Evolutionary conservation across 1,140 invertebrate species (phyloP).

Genomic region (Tenebrio molitor): DNA sequence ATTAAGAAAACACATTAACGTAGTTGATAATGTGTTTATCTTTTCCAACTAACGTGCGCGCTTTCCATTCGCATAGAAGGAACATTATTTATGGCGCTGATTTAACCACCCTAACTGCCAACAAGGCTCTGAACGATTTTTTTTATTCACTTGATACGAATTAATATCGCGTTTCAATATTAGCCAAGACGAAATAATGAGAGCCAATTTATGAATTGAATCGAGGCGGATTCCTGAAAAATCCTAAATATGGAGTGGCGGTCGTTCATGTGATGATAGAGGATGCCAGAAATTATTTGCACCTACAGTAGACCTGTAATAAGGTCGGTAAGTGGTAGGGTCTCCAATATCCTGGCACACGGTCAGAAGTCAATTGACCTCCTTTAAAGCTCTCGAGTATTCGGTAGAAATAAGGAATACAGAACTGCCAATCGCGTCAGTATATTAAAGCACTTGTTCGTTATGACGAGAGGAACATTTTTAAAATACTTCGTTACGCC

Average conservation of each 20-base stretch:
- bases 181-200: too few relatives aligned
- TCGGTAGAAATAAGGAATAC: conserved; percentile 21
- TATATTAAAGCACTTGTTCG: not conserved
- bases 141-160: not conserved
- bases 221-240: not conserved
- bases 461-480: conserved; percentile 13
- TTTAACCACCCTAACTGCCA: not conserved
- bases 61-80: conserved; percentile 11
- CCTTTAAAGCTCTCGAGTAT: conserved; percentile 14
- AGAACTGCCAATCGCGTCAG: conserved; percentile 14
- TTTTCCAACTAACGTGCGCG: conserved; percentile 30
- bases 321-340: conserved; percentile 17
- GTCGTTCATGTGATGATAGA: not conserved
- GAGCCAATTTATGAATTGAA: not conserved
- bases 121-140: not conserved
- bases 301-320: conserved; percentile 7
- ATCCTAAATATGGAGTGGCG: too few relatives aligned
- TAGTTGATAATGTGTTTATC: conserved; percentile 38
- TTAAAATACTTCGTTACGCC: conserved; percentile 27
- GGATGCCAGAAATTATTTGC: conserved; percentile 11
- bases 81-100: conserved; percentile 19
- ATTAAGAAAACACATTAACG: conserved; percentile 35
- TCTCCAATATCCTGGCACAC: conserved; percentile 7
- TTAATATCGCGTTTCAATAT: not conserved
- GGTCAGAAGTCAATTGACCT: conserved; percentile 35